These are phyloP conservation scores for Entelurus aequoreus DNA, from an alignment of 2,113 vertebrate genomes.

Conservation along the genomic window DNA sequence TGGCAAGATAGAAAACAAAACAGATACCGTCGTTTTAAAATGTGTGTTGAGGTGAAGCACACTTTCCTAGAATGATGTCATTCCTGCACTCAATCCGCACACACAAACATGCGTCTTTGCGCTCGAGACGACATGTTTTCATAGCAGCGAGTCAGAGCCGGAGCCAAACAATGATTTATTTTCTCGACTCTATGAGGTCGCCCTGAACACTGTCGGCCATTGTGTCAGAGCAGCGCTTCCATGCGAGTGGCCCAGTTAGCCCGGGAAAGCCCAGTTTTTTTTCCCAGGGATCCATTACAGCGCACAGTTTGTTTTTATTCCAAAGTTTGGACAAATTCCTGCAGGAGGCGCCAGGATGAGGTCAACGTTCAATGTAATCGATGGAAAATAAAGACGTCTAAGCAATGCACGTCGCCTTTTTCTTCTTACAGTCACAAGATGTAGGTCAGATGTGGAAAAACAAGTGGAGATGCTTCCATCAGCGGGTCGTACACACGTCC, in stretches of 20 bases:
- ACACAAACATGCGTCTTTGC: background rate
- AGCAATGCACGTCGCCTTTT: background rate
- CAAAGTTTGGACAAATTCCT: constrained; percentile 40
- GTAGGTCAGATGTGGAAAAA: constrained; percentile 10
- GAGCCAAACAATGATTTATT: constrained; percentile 26
- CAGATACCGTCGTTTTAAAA: too few species aligned
- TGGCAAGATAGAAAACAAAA: too few species aligned
- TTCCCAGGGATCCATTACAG: constrained; percentile 55
- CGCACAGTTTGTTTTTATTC: constrained; percentile 51
- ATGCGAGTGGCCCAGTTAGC: constrained; percentile 23
- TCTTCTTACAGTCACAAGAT: too few species aligned
- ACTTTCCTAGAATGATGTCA: too few species aligned
- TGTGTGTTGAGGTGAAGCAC: too few species aligned
- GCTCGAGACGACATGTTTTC: background rate
- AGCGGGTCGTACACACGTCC: background rate
- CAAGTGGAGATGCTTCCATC: background rate
- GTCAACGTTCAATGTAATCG: constrained; percentile 24
- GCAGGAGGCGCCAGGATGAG: constrained; percentile 16
- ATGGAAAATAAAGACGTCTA: constrained; percentile 16
- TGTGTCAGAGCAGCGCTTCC: constrained; percentile 35
- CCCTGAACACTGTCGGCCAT: constrained; percentile 42
- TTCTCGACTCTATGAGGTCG: constrained; percentile 24
- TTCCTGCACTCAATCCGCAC: too few species aligned
- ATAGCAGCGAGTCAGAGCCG: background rate
- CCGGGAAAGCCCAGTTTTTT: constrained; percentile 27